Evolutionary conservation across 2,797 vertebrate species (phyloP), one percentile per base, ranked within the genome.

Genomic region (Rhinoraja longicauda): DNA sequence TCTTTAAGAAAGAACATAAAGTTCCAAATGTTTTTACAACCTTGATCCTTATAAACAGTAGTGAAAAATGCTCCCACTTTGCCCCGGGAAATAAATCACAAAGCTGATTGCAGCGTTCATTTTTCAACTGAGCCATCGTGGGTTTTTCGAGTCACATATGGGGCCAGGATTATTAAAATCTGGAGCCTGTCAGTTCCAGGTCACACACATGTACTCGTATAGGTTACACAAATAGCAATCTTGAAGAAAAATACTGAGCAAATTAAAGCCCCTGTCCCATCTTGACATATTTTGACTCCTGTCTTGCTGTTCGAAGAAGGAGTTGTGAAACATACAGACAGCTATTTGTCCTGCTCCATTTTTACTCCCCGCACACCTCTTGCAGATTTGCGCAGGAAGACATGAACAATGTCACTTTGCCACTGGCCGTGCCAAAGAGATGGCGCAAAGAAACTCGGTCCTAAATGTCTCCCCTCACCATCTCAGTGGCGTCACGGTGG

Each of bases 71-170:
- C 67, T 67, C 84, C 62, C 84, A 67, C 84, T 88, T 88, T 88
- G 59, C 84, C 88, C 84, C 17, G 84, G 62, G 64, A 67, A 88
- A 67, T 88, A 36, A 88, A 88, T 88, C 88, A 64, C 84, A 88
- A 67, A 64, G 67, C 84, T 88, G 84, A 88, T 88, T 88, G 84
- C 84, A 88, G 62, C 62, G 6, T 88, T 88, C 84, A 88, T 88
- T 88, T 88, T 88, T 88, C 62, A 88, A 32, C 84, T 32, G 67
- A 67, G 64, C 36, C 84, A 88, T 88, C 84, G 21, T 67, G 84
- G 88, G 84, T 88, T 88, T 88, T 62, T 88, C 84, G 88, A 88
- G 84, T 88, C 84, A 88, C 84, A 88, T 67, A 88, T 67, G 84
- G 26, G 84, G 62, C 59, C 84, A 67, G 67, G 29, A 67, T n/a